Base-by-base conservation (phyloP, 2,888 invertebrate species). In the Atrina japonica region DNA sequence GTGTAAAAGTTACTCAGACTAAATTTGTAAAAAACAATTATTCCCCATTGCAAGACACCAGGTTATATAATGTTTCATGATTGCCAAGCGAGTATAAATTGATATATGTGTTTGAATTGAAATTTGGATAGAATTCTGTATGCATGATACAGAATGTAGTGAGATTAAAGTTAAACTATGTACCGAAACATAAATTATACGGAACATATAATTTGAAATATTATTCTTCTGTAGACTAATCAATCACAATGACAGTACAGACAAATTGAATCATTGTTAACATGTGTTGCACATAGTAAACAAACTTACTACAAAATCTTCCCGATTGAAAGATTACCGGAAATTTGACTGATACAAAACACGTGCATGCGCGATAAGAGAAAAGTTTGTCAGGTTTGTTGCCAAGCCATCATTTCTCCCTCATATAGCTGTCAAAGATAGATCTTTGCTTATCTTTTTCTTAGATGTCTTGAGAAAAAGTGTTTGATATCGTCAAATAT, bases 211-310 rank as follows among this genome's bases (percentile, higher is more conserved):
- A 35, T 35, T 35, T 35, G 35, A 35, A 35, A 35, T 35, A 35
- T 35, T 11, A 35, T 35, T 35, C 35, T 35, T 35, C 35, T 25
- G 18, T 25, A 18, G 23, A 25, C 23, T 52, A 14, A 60, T 61
- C 53, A 45, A 64, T 52, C 64, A 55, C 41, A 58, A n/a, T 69
- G 69, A 64, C 69, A 58, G 18, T 47, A 56, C 63, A 43, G 63
- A 69, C 69, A 69, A 69, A 69, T 64, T 69, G 69, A 69, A 69
- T 56, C 63, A 69, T 69, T 64, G 64, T 69, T 53, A 69, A 64
- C 69, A 69, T 64, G 63, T 69, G 69, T 69, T 64, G 35, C 35
- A 35, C 41, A 18, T 50, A 64, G 25, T 47, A 53, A 52, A 64
- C 52, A 64, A 52, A 64, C 53, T 63, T 40, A 52, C n/a, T 40